A percentile compares a stretch with the other conserved stretches of the same genome.
Evolutionary conservation across 2,888 invertebrate species (phyloP).

Genomic region (Pollenia amentaria): DNA sequence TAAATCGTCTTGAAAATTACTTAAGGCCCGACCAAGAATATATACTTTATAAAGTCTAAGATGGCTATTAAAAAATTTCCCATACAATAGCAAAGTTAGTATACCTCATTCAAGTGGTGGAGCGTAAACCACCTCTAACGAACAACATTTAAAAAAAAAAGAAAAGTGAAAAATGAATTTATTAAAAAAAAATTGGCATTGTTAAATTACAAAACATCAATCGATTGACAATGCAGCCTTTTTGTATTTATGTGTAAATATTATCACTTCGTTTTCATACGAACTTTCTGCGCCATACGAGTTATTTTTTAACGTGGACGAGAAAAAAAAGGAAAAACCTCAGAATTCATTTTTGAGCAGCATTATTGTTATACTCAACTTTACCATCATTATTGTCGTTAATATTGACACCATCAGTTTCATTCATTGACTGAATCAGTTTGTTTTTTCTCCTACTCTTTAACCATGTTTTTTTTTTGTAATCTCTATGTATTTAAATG

Average conservation of each 20-base stretch:
- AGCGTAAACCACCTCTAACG: background rate
- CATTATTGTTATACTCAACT: slow-evolving; percentile 12
- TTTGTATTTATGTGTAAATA: background rate
- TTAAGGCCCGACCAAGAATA: too few relatives aligned
- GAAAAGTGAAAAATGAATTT: background rate
- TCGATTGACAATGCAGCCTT: slow-evolving; percentile 68
- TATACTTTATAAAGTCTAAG: too few relatives aligned
- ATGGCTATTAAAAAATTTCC: too few relatives aligned
- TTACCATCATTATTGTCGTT: slow-evolving; percentile 3
- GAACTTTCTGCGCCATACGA: background rate
- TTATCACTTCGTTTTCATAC: background rate
- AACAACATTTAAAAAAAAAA: background rate
- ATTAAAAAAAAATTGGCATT: slow-evolving; percentile 74
- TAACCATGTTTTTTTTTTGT: slow-evolving; percentile 28
- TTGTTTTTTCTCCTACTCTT: background rate
- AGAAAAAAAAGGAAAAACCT: background rate
- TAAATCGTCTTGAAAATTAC: too few relatives aligned
- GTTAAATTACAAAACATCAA: slow-evolving; percentile 78
- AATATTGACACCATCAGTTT: slow-evolving; percentile 23
- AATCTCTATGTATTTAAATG: slow-evolving; percentile 67
- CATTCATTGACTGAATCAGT: background rate
- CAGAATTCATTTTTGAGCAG: background rate
- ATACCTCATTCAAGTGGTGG: too few relatives aligned
- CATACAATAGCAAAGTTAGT: too few relatives aligned
- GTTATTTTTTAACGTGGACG: slow-evolving; percentile 11